Evolutionary conservation across 2,888 invertebrate species (phyloP), one percentile per base, ranked within the genome.

Genomic region (Brassicogethes aeneus): DNA sequence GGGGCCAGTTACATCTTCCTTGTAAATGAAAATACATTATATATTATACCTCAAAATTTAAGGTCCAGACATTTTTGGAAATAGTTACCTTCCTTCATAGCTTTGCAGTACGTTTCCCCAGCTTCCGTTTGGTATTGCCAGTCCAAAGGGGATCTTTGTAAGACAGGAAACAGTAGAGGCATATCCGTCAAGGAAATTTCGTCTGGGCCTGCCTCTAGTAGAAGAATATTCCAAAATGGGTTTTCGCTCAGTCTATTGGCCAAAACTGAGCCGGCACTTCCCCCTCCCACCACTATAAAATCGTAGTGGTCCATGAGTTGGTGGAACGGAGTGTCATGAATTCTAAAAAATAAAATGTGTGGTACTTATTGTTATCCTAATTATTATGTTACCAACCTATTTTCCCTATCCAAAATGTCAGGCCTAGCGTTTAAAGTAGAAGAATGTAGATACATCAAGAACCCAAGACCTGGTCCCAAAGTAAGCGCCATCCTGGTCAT

Each of bases 51-150:
- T n/a, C n/a, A n/a, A n/a, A n/a, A n/a, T n/a, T n/a, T n/a, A n/a
- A n/a, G n/a, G n/a, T n/a, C n/a, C n/a, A n/a, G n/a, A n/a, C n/a
- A n/a, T n/a, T n/a, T n/a, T n/a, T n/a, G n/a, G n/a, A n/a, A n/a
- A n/a, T n/a, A n/a, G n/a, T n/a, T n/a, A 23, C 23, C 71, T 31
- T 77, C 73, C 30, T 75, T 67, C 80, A 84, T 82, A 17, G 76
- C 77, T 51, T 80, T 69, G 55, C 88, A 88, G 50, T 79, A 85
- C 5, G 66, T 65, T 15, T 75, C 70, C 33, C 82, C 81, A 0
- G 82, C 79, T 59, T 87, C 85, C 0, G 87, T 85, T 47, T 50
- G 45, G 60, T 84, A 91, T 50, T 85, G 77, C 90, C 90, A 91
- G 62, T 91, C 90, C 51, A 87, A 71, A 0, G 79, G 75, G 0